These are phyloP conservation scores for Panopea generosa DNA, from an alignment of 2,888 invertebrate species.

Conservation along the genomic window DNA sequence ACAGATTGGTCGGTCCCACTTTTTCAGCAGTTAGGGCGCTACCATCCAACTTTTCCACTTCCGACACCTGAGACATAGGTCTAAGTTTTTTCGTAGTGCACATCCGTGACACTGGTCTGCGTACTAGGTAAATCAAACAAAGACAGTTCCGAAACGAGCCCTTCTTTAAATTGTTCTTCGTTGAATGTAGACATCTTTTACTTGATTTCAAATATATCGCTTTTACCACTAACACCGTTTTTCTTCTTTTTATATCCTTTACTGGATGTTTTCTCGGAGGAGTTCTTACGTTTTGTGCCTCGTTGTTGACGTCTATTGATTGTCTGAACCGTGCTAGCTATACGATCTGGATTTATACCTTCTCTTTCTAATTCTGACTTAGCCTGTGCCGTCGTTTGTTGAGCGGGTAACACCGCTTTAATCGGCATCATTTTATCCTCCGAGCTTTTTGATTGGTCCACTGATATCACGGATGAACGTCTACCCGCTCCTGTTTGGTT, in stretches of 20 bases:
- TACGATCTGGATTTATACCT: constrained; percentile 30
- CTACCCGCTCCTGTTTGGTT: no score
- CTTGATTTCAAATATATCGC: constrained; percentile 18
- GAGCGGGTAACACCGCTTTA: constrained; percentile 32
- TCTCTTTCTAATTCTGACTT: constrained; percentile 38
- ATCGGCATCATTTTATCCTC: constrained; percentile 7
- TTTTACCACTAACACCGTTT: background rate
- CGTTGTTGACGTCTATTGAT: background rate
- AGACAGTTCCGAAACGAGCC: constrained; percentile 24
- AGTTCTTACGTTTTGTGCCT: no score
- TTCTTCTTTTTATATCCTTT: background rate
- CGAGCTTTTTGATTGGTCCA: constrained; percentile 13
- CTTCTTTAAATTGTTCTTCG: constrained; percentile 27
- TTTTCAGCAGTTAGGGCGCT: background rate
- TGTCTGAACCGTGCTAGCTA: constrained; percentile 9
- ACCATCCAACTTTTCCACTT: constrained; percentile 5
- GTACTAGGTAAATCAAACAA: constrained; percentile 46
- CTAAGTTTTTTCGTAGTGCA: constrained; percentile 24
- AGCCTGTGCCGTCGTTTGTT: no score
- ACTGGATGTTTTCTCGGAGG: background rate
- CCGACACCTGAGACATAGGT: constrained; percentile 2
- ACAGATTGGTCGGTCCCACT: constrained; percentile 21
- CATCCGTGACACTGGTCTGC: constrained; percentile 44
- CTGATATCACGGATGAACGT: constrained; percentile 14
- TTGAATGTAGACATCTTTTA: constrained; percentile 39